phyloP scores from a whole-genome alignment of 2,888 invertebrate genomes.

The Chymomyza fuscimana region DNA sequence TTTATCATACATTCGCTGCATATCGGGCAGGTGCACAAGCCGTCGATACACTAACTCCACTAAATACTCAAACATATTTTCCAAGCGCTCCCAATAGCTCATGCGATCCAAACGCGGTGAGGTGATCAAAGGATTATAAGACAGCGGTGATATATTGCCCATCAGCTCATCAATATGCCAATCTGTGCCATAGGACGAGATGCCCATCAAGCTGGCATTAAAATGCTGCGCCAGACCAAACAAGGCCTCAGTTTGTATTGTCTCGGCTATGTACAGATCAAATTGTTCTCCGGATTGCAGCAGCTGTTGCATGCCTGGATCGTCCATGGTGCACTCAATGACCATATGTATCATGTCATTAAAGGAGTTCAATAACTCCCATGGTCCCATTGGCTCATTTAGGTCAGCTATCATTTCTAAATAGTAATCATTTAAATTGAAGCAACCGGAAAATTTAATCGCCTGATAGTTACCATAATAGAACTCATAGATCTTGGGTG shows the following conservation, averaged over 20 bases:
- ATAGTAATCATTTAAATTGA: too few species aligned
- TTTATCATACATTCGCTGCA: too few species aligned
- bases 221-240: slow-evolving; percentile 18
- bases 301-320: not conserved
- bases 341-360: too few species aligned
- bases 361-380: too few species aligned
- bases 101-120: too few species aligned
- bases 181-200: slow-evolving; percentile 8
- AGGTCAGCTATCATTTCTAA: too few species aligned
- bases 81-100: too few species aligned
- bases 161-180: slow-evolving; percentile 15
- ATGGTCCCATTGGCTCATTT: too few species aligned
- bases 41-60: slow-evolving; percentile 13
- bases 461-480: not conserved
- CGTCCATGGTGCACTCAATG: not conserved
- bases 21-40: too few species aligned
- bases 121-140: not conserved
- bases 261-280: slow-evolving; percentile 7
- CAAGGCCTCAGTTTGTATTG: slow-evolving; percentile 5
- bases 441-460: too few species aligned
- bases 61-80: not conserved
- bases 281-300: not conserved
- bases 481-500: slow-evolving; percentile 1
- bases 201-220: slow-evolving; percentile 6
- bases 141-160: slow-evolving; percentile 5